Percentiles rank a stretch among this genome's conserved stretches.
These are phyloP conservation scores for Chrysotoxum bicinctum DNA, from an alignment of 2,888 invertebrate species.

Conservation along the genomic window DNA sequence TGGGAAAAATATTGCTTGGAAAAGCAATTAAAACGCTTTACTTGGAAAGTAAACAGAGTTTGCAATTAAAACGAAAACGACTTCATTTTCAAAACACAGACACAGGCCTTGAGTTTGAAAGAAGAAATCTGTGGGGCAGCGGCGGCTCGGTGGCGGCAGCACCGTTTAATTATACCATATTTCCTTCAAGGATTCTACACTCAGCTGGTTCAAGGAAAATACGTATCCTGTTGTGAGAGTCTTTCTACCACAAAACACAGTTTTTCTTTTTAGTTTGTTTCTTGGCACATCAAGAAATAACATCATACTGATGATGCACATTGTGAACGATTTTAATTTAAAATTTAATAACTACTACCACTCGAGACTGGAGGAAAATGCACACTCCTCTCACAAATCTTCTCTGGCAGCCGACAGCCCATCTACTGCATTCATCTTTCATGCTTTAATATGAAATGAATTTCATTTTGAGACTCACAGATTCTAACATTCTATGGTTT, in stretches of 20 bases:
- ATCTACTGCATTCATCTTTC: slow-evolving; percentile 6
- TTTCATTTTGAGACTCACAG: slow-evolving; percentile 20
- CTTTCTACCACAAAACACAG: not conserved
- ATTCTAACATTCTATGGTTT: slow-evolving; percentile 51
- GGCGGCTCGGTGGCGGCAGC: not conserved
- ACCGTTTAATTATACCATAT: slow-evolving; percentile 25
- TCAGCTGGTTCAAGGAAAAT: slow-evolving; percentile 3
- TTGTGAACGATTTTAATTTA: slow-evolving; percentile 62
- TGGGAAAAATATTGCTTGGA: slow-evolving; percentile 24
- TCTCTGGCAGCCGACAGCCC: not conserved
- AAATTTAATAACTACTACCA: slow-evolving; percentile 58
- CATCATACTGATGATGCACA: slow-evolving; percentile 43
- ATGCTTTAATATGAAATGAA: slow-evolving; percentile 23
- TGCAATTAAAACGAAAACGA: slow-evolving; percentile 57
- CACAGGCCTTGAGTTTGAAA: not conserved
- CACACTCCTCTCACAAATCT: not conserved
- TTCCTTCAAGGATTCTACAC: slow-evolving; percentile 8
- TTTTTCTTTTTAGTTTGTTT: not conserved
- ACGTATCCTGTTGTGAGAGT: slow-evolving; percentile 16
- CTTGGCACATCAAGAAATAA: slow-evolving; percentile 13
- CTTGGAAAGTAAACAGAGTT: slow-evolving; percentile 34
- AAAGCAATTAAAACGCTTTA: slow-evolving; percentile 61
- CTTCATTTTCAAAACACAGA: slow-evolving; percentile 1
- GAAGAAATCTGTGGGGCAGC: not conserved
- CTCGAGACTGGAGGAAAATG: not conserved